Evolutionary conservation across 1,140 invertebrate species (phyloP), one percentile per base, ranked within the genome.

Genomic region (Drosophila rufa): DNA sequence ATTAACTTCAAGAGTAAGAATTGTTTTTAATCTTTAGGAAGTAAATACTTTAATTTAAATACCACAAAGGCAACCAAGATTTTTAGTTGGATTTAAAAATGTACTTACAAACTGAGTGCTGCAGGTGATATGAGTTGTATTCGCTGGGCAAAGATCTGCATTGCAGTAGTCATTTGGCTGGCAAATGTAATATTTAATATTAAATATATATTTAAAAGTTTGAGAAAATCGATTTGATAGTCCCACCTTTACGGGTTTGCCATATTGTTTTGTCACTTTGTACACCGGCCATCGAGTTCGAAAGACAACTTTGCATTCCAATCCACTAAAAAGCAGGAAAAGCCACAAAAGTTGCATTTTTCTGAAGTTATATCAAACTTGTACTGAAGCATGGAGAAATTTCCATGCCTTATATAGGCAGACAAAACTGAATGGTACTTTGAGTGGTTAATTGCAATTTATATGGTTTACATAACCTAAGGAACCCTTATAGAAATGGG

Each of bases 261-360:
- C 0, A 22, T 40, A 56, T 11, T 0, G 5, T 1, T 11, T 6
- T 25, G 15, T 22, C 2, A 9, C 19, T 40, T 3, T 0, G 36
- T 56, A 56, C 9, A 1, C n/a, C 4, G 53, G 53, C 53, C 53
- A 56, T n/a, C 53, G 33, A n/a, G 53, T 56, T 56, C 53, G 53
- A 40, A 3, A 56, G 14, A 55, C 33, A 0, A 15, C 0, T 0
- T 9, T 22, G 38, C 14, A 1, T 11, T 22, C 4, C 8, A n/a
- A 8, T 11, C 14, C 53, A 56, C 1, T 25, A 56, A n/a, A n/a
- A 5, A 55, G 0, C 19, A 56, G 14, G 3, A 25, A 40, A 40
- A n/a, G 9, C 19, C 33, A 25, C 2, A 56, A 40, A 40, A 25
- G 4, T 11, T 22, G 4, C 53, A 56, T 56, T 25, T 55, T 55